Evolutionary conservation across 2,888 invertebrate genomes (phyloP).

Genomic region (Tinea pellionella): DNA sequence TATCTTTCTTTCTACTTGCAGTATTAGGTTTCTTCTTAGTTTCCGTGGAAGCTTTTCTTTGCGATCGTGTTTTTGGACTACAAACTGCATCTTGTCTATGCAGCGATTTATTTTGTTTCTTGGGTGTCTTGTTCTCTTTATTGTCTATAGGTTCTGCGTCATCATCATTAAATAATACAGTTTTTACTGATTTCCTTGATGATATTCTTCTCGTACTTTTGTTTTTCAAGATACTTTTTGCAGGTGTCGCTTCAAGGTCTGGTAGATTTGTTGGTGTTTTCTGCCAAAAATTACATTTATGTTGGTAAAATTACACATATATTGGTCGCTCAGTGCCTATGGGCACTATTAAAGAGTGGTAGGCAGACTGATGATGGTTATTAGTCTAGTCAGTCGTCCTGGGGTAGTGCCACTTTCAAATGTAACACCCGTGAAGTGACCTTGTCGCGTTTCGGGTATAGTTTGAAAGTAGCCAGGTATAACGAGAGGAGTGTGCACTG

Average conservation of each 20-base stretch:
- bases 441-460: too few relatives aligned
- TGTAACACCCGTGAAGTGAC: too few relatives aligned
- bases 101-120: background rate
- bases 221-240: constrained; percentile 49
- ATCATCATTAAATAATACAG: constrained; percentile 39
- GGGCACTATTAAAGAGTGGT: too few relatives aligned
- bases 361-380: too few relatives aligned
- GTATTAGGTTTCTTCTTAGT: background rate
- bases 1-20: background rate
- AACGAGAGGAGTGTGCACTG: too few relatives aligned
- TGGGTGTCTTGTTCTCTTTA: constrained; percentile 26
- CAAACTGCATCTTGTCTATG: background rate
- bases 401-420: too few relatives aligned
- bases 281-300: constrained; percentile 14
- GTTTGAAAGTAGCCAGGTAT: too few relatives aligned
- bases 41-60: background rate
- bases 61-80: background rate
- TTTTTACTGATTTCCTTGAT: constrained; percentile 40
- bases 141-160: constrained; percentile 26
- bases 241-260: constrained; percentile 41
- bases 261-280: constrained; percentile 25
- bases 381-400: too few relatives aligned
- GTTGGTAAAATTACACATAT: too few relatives aligned
- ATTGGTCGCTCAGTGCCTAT: too few relatives aligned
- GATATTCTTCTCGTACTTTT: constrained; percentile 23